phyloP scores from a whole-genome alignment of 2,797 vertebrate genomes.

The Crenuchus spilurus region DNA sequence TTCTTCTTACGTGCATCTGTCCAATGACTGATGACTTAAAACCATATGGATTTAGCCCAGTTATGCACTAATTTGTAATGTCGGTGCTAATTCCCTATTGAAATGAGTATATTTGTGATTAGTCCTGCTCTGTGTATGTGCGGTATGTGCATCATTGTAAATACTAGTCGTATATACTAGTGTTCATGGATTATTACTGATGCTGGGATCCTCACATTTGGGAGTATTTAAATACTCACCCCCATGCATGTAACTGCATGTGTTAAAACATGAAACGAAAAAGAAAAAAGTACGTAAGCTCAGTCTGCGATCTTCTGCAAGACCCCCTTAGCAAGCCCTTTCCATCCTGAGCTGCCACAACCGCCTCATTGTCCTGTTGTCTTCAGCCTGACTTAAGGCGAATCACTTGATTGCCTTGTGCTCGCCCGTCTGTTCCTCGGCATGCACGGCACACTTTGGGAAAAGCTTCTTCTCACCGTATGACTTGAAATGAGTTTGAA shows the following conservation, averaged over 20 bases:
- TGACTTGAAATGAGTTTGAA: neutral
- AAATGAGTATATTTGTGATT: too few species aligned
- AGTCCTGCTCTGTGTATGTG: too few species aligned
- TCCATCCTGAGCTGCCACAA: conserved; percentile 67
- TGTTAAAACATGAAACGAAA: neutral
- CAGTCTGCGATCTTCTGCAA: conserved; percentile 5
- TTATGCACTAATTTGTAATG: too few species aligned
- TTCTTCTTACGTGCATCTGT: neutral
- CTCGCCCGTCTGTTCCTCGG: conserved; percentile 57
- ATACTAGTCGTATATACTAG: too few species aligned
- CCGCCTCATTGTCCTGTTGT: conserved; percentile 66
- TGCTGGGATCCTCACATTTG: too few species aligned
- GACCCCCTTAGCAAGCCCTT: conserved; percentile 52
- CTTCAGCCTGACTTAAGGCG: conserved; percentile 61
- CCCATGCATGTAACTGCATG: neutral
- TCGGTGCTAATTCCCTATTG: too few species aligned
- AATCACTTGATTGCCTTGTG: conserved; percentile 84
- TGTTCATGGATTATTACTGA: too few species aligned
- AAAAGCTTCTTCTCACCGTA: neutral
- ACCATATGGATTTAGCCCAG: too few species aligned
- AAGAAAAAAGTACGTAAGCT: neutral
- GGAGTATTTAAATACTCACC: neutral
- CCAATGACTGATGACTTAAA: too few species aligned
- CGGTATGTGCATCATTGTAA: too few species aligned
- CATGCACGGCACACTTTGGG: conserved; percentile 38